A percentile compares a stretch with the other conserved stretches of the same genome.
Evolutionary conservation across 2,888 invertebrate species (phyloP).

Genomic region (Machimus rusticus): DNA sequence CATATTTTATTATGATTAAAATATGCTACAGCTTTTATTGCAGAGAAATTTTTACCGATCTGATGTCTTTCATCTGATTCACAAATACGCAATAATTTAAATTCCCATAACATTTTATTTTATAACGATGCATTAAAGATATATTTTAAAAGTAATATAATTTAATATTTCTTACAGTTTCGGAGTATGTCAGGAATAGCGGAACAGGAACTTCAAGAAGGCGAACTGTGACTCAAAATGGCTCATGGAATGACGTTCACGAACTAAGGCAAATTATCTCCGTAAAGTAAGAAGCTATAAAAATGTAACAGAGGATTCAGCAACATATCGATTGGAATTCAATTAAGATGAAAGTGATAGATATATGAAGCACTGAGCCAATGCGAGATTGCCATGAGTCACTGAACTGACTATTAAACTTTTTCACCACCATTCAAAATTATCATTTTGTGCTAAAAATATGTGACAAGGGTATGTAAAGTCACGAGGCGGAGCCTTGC

Average conservation of each 20-base stretch:
- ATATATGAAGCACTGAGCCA: neutral
- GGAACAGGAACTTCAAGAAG: conserved; percentile 59
- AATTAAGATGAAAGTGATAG: conserved; percentile 5
- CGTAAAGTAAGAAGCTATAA: conserved; percentile 43
- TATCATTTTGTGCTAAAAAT: neutral
- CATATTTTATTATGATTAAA: neutral
- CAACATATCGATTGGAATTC: neutral
- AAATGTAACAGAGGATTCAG: neutral
- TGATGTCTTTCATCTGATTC: neutral
- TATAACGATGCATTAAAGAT: neutral
- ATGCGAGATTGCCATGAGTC: neutral
- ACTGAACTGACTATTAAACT: neutral
- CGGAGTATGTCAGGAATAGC: conserved; percentile 62
- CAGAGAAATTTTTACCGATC: neutral
- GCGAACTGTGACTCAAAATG: conserved; percentile 57
- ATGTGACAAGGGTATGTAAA: neutral
- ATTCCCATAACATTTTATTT: neutral
- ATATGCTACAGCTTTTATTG: neutral
- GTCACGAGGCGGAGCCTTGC: neutral
- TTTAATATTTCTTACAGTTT: conserved; percentile 55
- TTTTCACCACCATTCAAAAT: neutral
- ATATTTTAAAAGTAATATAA: neutral
- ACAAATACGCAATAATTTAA: neutral
- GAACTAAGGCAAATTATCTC: conserved; percentile 60
- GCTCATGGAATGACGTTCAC: conserved; percentile 64